Evolutionary conservation across 1,140 invertebrate genomes (phyloP), one percentile per base, ranked within the genome.

Genomic region (Drosophila repletoides): DNA sequence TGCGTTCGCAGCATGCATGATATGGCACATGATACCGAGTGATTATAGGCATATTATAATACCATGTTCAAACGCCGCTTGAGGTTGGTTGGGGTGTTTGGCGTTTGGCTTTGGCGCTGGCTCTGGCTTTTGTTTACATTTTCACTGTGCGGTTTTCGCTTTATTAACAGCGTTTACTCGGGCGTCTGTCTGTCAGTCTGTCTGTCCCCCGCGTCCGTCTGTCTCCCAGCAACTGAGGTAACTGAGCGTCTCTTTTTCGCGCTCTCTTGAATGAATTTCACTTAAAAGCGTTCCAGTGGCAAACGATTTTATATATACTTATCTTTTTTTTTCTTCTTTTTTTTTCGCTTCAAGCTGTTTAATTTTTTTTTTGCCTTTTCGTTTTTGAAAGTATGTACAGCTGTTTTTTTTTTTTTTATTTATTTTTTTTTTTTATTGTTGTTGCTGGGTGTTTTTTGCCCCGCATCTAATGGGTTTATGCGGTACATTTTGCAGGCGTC

Each of bases 111-210:
- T 73, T n/a, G n/a, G n/a, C n/a, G n/a, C n/a, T n/a, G n/a, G n/a
- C n/a, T n/a, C n/a, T n/a, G n/a, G n/a, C n/a, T 84, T 86, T 86
- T 86, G 68, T 86, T 86, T 86, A 80, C 75, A 87, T 87, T 86
- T 86, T 86, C 68, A 64, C 81, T 65, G 70, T 87, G 72, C 73
- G 72, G 76, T 87, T 87, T 87, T 87, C 66, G 77, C 73, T 76
- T 80, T 86, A 86, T 79, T 83, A 84, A 75, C 79, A 72, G 58
- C 80, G 61, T 71, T 83, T 67, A 74, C 60, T 60, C 77, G 51
- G 77, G 63, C 73, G 60, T 60, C 22, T 71, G 33, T 49, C 29
- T 19, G 3, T 28, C 33, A 15, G 26, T 29, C 19, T 22, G 38
- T 33, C 46, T 21, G 33, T 41, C 56, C 22, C 48, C 52, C 22